Evolutionary conservation across 2,888 invertebrate species (phyloP), one percentile per base, ranked within the genome.

Genomic region (Melolontha melolontha): DNA sequence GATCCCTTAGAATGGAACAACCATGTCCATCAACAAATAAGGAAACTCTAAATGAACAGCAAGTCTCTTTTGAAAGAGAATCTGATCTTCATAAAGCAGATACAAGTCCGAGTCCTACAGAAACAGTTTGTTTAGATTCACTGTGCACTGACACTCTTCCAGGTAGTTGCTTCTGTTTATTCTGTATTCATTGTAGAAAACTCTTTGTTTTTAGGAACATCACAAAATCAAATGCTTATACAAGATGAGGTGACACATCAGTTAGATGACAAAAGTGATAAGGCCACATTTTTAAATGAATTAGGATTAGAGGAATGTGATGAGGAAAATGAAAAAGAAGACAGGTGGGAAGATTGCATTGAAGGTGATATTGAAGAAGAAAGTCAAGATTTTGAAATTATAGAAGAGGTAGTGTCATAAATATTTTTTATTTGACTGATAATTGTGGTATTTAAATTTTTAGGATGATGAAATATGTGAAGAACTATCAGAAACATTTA

Each of bases 1-100:
- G 59, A 62, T 62, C 16, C 16, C 74, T 75, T 82, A 83, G 82
- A 83, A 84, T 84, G 84, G 84, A 83, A 80, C 82, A 83, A 81
- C 79, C 80, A 82, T 83, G 82, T 79, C 79, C 80, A 66, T 73
- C 78, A 68, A 75, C 76, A 76, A 78, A 80, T 70, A 77, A 73
- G 73, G 76, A 72, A 71, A 75, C 75, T 73, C 75, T 77, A 73
- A 74, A 75, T 71, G 73, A 76, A 67, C 70, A 76, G 57, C 71
- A 74, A 70, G 73, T 72, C 34, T 65, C 77, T 72, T 76, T 79
- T 63, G 77, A 76, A 73, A 73, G 73, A 72, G 78, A 79, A 70
- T 76, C 75, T 59, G 80, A 80, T 72, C 74, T 81, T 74, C 76
- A 80, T 54, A 82, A 81, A 78, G 79, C 80, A 78, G 82, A 83